Percentiles rank a stretch among this genome's conserved stretches.
phyloP scores from a whole-genome alignment of 2,797 vertebrate genomes.

The Bradypodion pumilum region DNA sequence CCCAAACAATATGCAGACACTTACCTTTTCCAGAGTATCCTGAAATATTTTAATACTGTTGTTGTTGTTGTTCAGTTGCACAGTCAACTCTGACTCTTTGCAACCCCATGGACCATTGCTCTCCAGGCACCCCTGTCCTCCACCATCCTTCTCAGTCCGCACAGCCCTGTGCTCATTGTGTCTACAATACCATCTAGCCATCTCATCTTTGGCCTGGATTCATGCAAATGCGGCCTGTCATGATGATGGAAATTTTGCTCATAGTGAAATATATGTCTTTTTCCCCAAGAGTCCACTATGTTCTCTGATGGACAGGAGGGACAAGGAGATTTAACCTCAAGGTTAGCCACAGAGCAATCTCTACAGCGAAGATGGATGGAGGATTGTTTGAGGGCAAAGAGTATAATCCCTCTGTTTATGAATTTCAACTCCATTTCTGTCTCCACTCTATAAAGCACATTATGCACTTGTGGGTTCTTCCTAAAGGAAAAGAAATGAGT shows the following conservation, averaged over 20 bases:
- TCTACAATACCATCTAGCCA: too few relatives aligned
- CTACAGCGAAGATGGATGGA: conserved; percentile 4
- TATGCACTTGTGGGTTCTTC: conserved; percentile 17
- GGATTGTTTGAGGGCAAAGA: conserved; percentile 28
- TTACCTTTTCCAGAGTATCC: too few relatives aligned
- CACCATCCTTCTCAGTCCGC: too few relatives aligned
- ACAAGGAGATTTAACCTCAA: conserved; percentile 46
- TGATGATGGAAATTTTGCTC: conserved; percentile 42
- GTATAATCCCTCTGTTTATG: neutral
- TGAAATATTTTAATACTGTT: neutral
- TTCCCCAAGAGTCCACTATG: conserved; percentile 13
- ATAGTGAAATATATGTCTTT: conserved; percentile 51
- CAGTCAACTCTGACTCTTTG: too few relatives aligned
- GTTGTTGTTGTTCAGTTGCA: too few relatives aligned
- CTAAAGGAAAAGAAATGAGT: accelerated
- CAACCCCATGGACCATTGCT: too few relatives aligned
- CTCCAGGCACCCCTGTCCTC: too few relatives aligned
- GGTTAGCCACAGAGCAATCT: neutral
- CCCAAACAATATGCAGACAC: neutral
- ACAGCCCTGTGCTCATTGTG: too few relatives aligned
- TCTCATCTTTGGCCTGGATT: too few relatives aligned
- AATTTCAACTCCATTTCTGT: neutral
- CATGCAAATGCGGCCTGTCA: neutral
- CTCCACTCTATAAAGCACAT: conserved; percentile 26
- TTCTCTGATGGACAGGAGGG: conserved; percentile 44